These are phyloP conservation scores for Oxyura jamaicensis DNA, from an alignment of 2,113 vertebrate genomes.

Conservation along the genomic window DNA sequence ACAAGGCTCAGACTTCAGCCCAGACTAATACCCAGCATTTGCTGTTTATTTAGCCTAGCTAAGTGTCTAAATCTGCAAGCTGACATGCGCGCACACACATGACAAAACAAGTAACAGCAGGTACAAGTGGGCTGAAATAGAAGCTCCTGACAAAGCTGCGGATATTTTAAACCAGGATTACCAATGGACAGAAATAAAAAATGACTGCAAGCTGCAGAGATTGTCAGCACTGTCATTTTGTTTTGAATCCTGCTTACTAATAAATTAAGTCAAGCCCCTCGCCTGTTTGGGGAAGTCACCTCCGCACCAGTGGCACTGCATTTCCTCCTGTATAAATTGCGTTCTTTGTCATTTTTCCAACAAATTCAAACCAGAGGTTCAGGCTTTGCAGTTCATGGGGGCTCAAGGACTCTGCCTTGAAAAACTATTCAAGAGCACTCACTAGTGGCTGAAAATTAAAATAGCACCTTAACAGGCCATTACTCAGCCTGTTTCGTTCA, in stretches of 20 bases:
- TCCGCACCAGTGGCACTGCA: conserved; percentile 14
- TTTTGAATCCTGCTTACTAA: not conserved
- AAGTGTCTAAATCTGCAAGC: not conserved
- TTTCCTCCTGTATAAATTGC: conserved; percentile 47
- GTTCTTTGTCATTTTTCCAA: conserved; percentile 64
- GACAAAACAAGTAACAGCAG: not conserved
- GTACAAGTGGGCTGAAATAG: not conserved
- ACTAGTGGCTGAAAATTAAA: conserved; percentile 84
- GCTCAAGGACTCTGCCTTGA: conserved; percentile 58
- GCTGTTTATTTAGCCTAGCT: not conserved
- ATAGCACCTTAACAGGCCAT: conserved; percentile 71
- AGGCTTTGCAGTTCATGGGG: conserved; percentile 14
- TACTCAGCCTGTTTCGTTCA: not conserved
- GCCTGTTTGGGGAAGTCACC: not conserved
- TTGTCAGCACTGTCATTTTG: not conserved
- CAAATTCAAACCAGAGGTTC: conserved; percentile 71
- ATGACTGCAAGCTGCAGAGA: not conserved
- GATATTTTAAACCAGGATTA: not conserved
- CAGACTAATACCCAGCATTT: not conserved
- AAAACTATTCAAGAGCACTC: conserved; percentile 92
- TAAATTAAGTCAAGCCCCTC: not conserved
- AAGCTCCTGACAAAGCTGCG: not conserved
- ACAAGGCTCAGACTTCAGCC: not conserved
- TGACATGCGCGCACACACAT: rapidly evolving
- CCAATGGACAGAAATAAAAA: not conserved